Conservation (phyloP, 2,888 invertebrate genomes). For the Rhagonycha fulva region DNA sequence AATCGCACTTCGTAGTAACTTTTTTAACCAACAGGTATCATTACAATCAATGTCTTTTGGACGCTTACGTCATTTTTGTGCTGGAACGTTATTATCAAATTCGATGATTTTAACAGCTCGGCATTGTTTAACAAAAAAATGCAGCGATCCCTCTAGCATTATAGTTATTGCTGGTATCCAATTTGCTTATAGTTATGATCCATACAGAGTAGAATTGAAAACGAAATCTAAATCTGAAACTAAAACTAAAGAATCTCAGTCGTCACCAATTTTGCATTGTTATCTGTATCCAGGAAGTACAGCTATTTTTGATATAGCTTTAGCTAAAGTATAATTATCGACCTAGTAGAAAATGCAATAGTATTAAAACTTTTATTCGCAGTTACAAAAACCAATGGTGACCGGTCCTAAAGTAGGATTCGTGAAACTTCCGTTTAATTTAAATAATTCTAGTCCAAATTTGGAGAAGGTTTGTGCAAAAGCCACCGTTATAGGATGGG, state of each 20-base stretch:
- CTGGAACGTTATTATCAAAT: not conserved
- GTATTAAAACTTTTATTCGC: not conserved
- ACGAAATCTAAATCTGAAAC: too few species aligned
- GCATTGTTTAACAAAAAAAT: not conserved
- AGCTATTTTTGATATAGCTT: not conserved
- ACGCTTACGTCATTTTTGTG: not conserved
- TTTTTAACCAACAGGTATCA: not conserved
- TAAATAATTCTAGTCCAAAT: fast-evolving
- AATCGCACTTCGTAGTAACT: not conserved
- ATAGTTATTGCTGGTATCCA: not conserved
- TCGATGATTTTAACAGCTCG: not conserved
- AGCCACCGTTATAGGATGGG: not conserved
- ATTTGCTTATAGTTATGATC: not conserved
- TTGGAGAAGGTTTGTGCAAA: not conserved
- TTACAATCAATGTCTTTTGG: not conserved
- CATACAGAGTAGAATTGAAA: too few species aligned
- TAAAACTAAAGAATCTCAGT: not conserved
- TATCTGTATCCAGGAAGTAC: not conserved
- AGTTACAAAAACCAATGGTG: not conserved
- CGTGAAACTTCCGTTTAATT: not conserved
- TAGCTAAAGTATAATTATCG: not conserved
- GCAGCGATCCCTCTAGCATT: not conserved
- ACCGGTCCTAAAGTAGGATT: not conserved
- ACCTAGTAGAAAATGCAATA: not conserved
- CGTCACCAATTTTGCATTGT: not conserved